These are phyloP conservation scores for Drosophila paracracens DNA, from an alignment of 2,888 invertebrate genomes.

Conservation along the genomic window DNA sequence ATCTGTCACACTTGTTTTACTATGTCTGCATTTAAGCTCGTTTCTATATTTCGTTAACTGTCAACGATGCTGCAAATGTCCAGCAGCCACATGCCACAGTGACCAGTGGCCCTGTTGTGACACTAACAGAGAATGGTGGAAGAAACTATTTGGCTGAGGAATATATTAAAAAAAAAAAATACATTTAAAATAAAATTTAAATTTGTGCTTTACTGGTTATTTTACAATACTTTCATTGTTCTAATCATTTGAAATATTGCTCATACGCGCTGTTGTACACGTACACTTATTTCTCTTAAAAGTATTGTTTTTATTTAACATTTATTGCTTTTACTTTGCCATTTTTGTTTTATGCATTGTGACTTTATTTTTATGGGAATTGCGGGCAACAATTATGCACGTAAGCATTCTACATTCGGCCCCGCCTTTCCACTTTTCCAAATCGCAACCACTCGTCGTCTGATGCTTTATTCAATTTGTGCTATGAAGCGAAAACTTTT, in stretches of 20 bases:
- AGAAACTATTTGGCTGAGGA: conserved; percentile 5
- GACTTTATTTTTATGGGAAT: conserved; percentile 40
- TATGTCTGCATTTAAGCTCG: not conserved
- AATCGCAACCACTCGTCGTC: conserved; percentile 54
- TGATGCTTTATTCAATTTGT: conserved; percentile 79
- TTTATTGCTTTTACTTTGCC: not conserved
- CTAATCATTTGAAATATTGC: not conserved
- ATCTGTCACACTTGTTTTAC: not conserved
- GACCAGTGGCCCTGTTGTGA: conserved; percentile 37
- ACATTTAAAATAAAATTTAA: not conserved
- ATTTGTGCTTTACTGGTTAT: not conserved
- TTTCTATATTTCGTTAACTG: not conserved
- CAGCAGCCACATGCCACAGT: conserved; percentile 3
- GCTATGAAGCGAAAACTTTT: conserved; percentile 76
- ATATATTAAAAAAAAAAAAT: not conserved
- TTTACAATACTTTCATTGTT: not conserved
- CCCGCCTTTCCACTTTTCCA: conserved; percentile 11
- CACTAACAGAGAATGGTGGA: conserved; percentile 13
- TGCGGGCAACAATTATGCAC: conserved; percentile 68
- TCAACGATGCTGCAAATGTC: conserved; percentile 23
- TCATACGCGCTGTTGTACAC: not conserved
- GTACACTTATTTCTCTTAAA: not conserved
- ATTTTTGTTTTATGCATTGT: conserved; percentile 16
- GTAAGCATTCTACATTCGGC: conserved; percentile 29
- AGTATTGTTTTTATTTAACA: not conserved